Conservation (phyloP, 2,113 vertebrate species). For the Corythoichthys intestinalis region DNA sequence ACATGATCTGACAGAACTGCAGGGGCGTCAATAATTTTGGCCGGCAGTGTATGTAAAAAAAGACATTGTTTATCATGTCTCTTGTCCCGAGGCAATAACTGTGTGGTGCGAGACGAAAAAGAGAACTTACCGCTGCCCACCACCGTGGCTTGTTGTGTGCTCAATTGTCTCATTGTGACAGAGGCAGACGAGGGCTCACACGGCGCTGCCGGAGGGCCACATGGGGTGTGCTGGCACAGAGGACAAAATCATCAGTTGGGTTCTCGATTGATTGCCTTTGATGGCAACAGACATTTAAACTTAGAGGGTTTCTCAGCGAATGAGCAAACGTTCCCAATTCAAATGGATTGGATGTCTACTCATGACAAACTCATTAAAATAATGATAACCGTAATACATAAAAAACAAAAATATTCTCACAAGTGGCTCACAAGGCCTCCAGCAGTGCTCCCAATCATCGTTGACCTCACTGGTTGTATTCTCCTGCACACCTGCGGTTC, state of each 20-base stretch:
- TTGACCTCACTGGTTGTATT: conserved; percentile 1
- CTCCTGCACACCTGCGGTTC: conserved; percentile 3
- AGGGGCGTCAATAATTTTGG: no score
- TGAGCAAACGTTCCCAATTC: no score
- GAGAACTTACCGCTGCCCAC: conserved; percentile 72
- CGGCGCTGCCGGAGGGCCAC: neutral
- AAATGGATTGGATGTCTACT: no score
- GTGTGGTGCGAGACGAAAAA: conserved; percentile 61
- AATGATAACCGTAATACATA: no score
- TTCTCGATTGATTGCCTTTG: no score
- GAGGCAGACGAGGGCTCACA: neutral
- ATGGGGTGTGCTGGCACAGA: neutral
- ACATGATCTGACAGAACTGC: no score
- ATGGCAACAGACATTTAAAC: no score
- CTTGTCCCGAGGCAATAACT: conserved; percentile 50
- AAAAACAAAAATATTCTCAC: conserved; percentile 20
- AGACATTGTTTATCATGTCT: conserved; percentile 59
- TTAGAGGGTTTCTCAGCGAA: no score
- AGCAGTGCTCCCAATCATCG: conserved; percentile 12
- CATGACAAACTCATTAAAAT: neutral
- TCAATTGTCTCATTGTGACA: conserved; percentile 34
- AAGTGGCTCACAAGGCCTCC: conserved; percentile 22
- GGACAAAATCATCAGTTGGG: neutral
- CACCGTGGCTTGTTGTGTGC: conserved; percentile 35
- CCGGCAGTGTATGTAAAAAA: neutral